Conservation (phyloP, 2,888 invertebrate genomes). For the Lordiphosa andalusiaca region DNA sequence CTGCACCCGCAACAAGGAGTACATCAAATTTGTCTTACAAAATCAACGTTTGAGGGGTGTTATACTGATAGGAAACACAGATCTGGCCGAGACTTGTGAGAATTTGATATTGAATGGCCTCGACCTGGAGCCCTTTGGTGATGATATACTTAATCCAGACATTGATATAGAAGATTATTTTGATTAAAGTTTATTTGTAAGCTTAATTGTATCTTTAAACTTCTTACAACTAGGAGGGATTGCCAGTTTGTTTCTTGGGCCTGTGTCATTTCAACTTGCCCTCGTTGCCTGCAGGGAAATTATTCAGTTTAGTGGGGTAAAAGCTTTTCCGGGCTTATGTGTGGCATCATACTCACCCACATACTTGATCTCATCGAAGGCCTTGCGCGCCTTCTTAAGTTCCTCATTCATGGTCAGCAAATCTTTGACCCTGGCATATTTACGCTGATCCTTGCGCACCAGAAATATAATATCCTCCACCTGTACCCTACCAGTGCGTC, state of each 20-base stretch:
- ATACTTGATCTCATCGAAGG: constrained; percentile 99
- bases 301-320: background rate
- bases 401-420: constrained; percentile 99
- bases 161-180: constrained; percentile 99
- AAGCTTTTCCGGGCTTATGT: background rate
- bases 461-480: constrained; percentile 98
- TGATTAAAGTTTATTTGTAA: constrained; percentile 84
- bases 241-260: constrained; percentile 32
- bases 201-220: constrained; percentile 1
- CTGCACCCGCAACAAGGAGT: constrained; percentile 89
- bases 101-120: constrained; percentile 97
- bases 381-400: constrained; percentile 98
- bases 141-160: constrained; percentile 95
- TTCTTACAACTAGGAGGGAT: constrained; percentile 20
- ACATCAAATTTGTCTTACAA: constrained; percentile 92
- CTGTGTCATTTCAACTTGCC: constrained; percentile 78
- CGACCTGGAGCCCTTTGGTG: constrained; percentile 92
- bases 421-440: constrained; percentile 98
- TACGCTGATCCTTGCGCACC: constrained; percentile 96
- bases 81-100: constrained; percentile 98
- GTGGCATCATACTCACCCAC: constrained; percentile 84
- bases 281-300: constrained; percentile 67
- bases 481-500: constrained; percentile 96
- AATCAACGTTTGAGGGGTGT: constrained; percentile 94
- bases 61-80: constrained; percentile 97